phyloP scores from a whole-genome alignment of 2,797 vertebrate genomes.

The Cichlasoma orientale region DNA sequence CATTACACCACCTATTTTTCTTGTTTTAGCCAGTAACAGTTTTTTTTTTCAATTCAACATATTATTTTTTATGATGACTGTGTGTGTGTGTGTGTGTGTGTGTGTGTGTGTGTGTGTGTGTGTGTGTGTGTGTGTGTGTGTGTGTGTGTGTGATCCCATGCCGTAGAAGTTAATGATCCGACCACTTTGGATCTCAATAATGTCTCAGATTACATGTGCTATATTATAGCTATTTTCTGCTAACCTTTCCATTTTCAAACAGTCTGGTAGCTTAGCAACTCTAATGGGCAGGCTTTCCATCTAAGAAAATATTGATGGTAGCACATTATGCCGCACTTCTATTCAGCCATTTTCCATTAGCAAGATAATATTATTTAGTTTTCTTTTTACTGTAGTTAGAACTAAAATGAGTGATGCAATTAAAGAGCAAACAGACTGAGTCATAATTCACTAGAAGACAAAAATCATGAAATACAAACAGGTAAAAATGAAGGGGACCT shows the following conservation, averaged over 20 bases:
- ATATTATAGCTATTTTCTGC: background rate
- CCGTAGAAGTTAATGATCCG: background rate
- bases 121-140: too few relatives aligned
- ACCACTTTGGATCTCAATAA: background rate
- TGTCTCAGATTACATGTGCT: background rate
- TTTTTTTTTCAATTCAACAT: too few relatives aligned
- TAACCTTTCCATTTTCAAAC: background rate
- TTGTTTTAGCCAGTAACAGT: too few relatives aligned
- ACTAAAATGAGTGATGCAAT: background rate
- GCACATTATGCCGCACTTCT: background rate
- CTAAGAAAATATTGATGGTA: background rate
- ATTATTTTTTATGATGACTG: background rate
- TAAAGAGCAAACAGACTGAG: slow-evolving; percentile 9
- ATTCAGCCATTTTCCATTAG: background rate
- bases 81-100: too few relatives aligned
- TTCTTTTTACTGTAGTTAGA: background rate
- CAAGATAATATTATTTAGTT: background rate
- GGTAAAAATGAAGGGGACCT: slow-evolving; percentile 1
- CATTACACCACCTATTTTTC: background rate
- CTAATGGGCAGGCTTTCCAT: background rate
- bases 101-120: too few relatives aligned
- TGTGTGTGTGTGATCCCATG: background rate
- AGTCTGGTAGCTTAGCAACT: background rate
- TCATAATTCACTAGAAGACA: slow-evolving; percentile 11
- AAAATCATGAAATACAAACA: background rate